A percentile compares a stretch with the other conserved stretches of the same genome.
These are phyloP conservation scores for Diarsia dahlii DNA, from an alignment of 2,888 invertebrate genomes.

Conservation along the genomic window DNA sequence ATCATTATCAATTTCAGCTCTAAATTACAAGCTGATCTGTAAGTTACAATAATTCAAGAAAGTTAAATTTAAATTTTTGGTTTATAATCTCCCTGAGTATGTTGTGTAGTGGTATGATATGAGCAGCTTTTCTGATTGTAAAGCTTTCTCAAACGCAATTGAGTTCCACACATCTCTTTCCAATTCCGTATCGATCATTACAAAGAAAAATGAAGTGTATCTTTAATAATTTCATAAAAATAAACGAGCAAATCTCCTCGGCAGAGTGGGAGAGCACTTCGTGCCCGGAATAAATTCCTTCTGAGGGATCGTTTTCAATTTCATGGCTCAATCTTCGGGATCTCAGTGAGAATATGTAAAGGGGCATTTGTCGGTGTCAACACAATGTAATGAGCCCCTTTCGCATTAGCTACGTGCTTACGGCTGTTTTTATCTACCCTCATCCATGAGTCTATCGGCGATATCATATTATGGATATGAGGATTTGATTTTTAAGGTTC, in stretches of 20 bases:
- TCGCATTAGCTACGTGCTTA: slow-evolving; percentile 85
- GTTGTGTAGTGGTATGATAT: background rate
- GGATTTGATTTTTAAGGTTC: slow-evolving; percentile 57
- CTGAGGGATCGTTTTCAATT: slow-evolving; percentile 91
- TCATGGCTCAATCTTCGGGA: slow-evolving; percentile 90
- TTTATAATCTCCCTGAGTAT: background rate
- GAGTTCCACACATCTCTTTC: slow-evolving; percentile 55
- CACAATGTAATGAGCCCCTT: slow-evolving; percentile 88
- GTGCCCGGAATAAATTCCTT: slow-evolving; percentile 90
- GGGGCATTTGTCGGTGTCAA: slow-evolving; percentile 90
- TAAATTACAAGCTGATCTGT: background rate
- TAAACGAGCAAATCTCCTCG: slow-evolving; percentile 90
- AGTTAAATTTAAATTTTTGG: background rate
- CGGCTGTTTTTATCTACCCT: slow-evolving; percentile 76
- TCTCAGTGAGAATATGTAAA: slow-evolving; percentile 90
- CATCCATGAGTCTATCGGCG: slow-evolving; percentile 63
- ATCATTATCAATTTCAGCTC: background rate
- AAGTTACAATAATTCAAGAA: background rate
- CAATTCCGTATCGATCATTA: slow-evolving; percentile 63
- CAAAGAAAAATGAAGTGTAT: slow-evolving; percentile 83
- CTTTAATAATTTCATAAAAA: slow-evolving; percentile 90
- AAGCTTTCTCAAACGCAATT: slow-evolving; percentile 17
- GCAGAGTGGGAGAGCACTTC: slow-evolving; percentile 88
- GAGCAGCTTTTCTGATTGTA: slow-evolving; percentile 8
- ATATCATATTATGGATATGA: slow-evolving; percentile 66